Evolutionary conservation across 2,113 vertebrate species (phyloP), one percentile per base, ranked within the genome.

Genomic region (Hippocampus barbouri): DNA sequence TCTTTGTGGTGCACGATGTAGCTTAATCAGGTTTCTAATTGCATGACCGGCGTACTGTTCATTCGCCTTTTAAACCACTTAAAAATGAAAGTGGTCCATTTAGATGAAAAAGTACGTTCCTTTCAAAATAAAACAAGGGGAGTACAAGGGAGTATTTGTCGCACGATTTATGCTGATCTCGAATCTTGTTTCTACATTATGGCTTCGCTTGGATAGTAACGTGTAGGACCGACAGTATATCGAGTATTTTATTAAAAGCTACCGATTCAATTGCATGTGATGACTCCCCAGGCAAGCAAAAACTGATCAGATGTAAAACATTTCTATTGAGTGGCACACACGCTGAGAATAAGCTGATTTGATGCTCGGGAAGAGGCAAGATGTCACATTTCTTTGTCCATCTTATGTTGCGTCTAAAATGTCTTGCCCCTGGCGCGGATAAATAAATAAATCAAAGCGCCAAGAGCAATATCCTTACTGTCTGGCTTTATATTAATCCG

Each of bases 401-500:
- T 49, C 1, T 45, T 30, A 60, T 49, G 8, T 68, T 23, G n/a
- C 47, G 21, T 75, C 64, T 77, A 59, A 59, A 5, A 61, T 34
- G 34, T 34, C 27, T 34, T 20, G 25, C 14, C 27, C n/a, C 38
- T 64, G 20, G 4, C 61, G n/a, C 10, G 20, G 7, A 41, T 21
- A 65, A 79, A 80, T 63, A 76, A 40, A 68, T 68, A 51, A 51
- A 51, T 51, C 2, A 51, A 51, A 18, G 5, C 47, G 43, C 74
- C 69, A 73, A 53, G 53, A 25, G 61, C 65, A 81, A 78, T 79
- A 78, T 80, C 68, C 81, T 81, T 79, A 76, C 85, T 73, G 81
- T 84, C 87, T 87, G 83, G 66, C 69, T 82, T 80, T 78, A 77
- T 86, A 87, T 89, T 86, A 87, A 84, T 79, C 74, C 79, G 4